Percentiles rank a stretch among this genome's conserved stretches.
phyloP scores from a whole-genome alignment of 2,113 vertebrate genomes.

The Chloebia gouldiae region DNA sequence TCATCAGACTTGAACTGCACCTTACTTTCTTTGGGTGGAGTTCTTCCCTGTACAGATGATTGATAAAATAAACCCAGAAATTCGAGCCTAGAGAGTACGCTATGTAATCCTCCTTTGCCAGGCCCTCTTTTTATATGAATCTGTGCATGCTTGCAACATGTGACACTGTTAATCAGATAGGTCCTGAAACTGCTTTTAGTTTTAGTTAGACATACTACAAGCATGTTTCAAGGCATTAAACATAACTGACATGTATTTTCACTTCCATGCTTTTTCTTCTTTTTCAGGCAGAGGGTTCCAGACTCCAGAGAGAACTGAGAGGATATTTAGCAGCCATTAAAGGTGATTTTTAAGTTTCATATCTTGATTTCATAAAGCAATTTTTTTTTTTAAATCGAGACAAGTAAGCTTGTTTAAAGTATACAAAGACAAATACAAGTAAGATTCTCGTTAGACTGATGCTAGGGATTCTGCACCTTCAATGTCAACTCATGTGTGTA shows the following conservation, averaged over 20 bases:
- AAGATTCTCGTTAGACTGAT: not conserved
- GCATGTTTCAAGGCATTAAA: not conserved
- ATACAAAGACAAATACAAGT: not conserved
- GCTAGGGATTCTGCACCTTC: not conserved
- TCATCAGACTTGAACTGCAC: not conserved
- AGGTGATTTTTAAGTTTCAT: slow-evolving; percentile 76
- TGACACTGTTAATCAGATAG: not conserved
- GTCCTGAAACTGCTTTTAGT: not conserved
- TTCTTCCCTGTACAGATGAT: not conserved
- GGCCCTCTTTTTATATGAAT: not conserved
- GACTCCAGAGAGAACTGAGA: slow-evolving; percentile 94
- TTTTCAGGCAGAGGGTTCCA: slow-evolving; percentile 89
- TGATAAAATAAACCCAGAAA: not conserved
- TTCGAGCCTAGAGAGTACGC: not conserved
- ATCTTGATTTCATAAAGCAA: not conserved
- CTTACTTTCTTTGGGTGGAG: not conserved
- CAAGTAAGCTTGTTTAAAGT: not conserved
- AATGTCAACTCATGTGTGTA: not conserved
- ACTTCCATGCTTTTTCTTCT: not conserved
- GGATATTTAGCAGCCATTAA: slow-evolving; percentile 95
- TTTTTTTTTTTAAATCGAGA: not conserved
- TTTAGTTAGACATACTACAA: not conserved
- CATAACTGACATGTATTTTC: not conserved
- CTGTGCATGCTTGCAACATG: not conserved
- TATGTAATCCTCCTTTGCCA: not conserved